These are phyloP conservation scores for Synanthedon myopaeformis DNA, from an alignment of 2,888 invertebrate species.

Conservation along the genomic window DNA sequence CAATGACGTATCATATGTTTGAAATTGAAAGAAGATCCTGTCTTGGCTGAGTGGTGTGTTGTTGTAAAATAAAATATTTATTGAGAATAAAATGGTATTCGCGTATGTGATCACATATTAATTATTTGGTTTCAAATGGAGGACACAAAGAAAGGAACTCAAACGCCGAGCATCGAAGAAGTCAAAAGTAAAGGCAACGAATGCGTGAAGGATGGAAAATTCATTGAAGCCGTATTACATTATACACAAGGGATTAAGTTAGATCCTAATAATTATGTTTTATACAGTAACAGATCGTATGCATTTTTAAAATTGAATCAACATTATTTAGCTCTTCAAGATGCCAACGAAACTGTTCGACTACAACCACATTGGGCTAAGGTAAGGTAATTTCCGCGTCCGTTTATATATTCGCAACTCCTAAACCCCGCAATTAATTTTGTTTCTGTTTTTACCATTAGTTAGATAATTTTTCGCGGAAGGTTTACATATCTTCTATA, in stretches of 20 bases:
- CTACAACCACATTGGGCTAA: constrained; percentile 84
- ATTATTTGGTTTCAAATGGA: constrained; percentile 25
- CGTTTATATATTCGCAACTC: not conserved
- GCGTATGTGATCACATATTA: too few species aligned
- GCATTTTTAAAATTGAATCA: constrained; percentile 83
- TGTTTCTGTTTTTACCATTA: not conserved
- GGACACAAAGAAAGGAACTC: constrained; percentile 37
- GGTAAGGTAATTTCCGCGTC: constrained; percentile 52
- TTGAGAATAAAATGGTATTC: too few species aligned
- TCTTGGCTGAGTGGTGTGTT: too few species aligned
- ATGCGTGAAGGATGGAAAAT: constrained; percentile 79
- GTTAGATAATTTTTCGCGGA: too few species aligned
- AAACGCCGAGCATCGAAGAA: constrained; percentile 57
- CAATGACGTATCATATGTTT: too few species aligned
- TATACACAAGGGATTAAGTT: constrained; percentile 84
- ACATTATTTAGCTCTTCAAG: constrained; percentile 80
- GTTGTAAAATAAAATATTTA: not conserved
- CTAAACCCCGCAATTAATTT: not conserved
- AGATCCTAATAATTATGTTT: constrained; percentile 76
- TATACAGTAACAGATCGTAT: constrained; percentile 85
- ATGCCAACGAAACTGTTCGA: constrained; percentile 81
- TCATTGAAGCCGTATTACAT: constrained; percentile 80
- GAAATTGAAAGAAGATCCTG: too few species aligned
- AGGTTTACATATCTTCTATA: too few species aligned
- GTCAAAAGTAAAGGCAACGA: constrained; percentile 81